Evolutionary conservation across 1,140 invertebrate species (phyloP), one percentile per base, ranked within the genome.

Genomic region (Branchinecta lindahli): DNA sequence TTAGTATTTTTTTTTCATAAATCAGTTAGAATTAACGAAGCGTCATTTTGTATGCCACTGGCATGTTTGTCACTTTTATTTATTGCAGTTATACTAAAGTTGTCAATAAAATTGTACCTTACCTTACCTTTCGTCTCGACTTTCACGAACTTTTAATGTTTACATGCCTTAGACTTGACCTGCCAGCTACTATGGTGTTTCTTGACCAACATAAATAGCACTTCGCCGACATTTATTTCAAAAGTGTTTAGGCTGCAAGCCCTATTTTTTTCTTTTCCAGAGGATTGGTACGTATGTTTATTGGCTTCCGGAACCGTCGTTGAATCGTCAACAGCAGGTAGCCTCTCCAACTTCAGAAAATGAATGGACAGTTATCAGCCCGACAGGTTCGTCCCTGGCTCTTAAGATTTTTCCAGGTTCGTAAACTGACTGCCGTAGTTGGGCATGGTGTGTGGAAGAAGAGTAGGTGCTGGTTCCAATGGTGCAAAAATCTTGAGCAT

Each of bases 371-470:
- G 52, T 61, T 61, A 20, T 61, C 6, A 61, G 12, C 18, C 52
- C 52, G 12, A 61, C 52, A 61, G 52, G 52, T 61, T 61, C 52
- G 52, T 61, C 52, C 12, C 52, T 61, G 52, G 12, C 52, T 61
- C 52, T 61, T 61, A 61, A 61, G 52, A 61, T 61, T 61, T 61
- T 12, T 20, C 12, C 18, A 61, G 52, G 18, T 61, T 33, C 33
- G 33, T 33, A 33, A 33, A 33, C 33, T 33, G 33, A 33, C 33
- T 33, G 33, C 33, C 33, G 1, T 33, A 33, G 33, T 33, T 33
- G 33, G 33, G 33, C 33, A 33, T 33, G 33, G 33, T 33, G 33
- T 33, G 1, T 33, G 33, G 33, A 33, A 33, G 33, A 20, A 61
- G 52, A 61, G 4, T 15, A 20, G 52, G 12, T 61, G 52, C 12